Evolutionary conservation across 2,888 invertebrate species (phyloP), one percentile per base, ranked within the genome.

Genomic region (Troilus luridus): DNA sequence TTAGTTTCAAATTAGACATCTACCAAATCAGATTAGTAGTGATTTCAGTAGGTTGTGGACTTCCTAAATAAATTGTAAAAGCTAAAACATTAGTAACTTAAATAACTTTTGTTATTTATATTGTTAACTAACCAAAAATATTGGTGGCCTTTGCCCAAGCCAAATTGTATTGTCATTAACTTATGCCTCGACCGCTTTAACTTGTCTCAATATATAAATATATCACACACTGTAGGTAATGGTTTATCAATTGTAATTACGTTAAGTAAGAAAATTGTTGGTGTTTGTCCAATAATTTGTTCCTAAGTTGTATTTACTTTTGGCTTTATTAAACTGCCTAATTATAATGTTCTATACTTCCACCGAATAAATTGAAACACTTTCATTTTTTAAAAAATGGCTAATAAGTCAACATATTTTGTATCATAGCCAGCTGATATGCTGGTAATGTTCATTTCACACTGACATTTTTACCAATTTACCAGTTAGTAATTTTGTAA

Each of bases 301-400:
- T 90, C 90, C 90, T 90, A 90, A 77, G 58, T 77, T 90, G 90
- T 90, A 90, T 21, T 54, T 89, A 81, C n/a, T 67, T 81, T n/a
- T 89, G 41, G 19, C 56, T 90, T 67, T 58, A 60, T 59, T 24
- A 89, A 72, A 24, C 10, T 89, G 89, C 54, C 89, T 89, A 90
- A 64, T 58, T 90, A 27, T 81, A 60, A 67, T 88, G 60, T 54
- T 19, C 62, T 62, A 12, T 64, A 19, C n/a, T 88, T 19, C 59
- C 41, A 27, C 72, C 90, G 90, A 90, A 90, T 90, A 90, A 90
- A 90, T 90, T 90, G 90, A 90, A 90, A 90, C 90, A 90, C 41
- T n/a, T 90, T 77, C 67, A 59, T 88, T 54, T 19, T 72, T 89
- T 27, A 0, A 11, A 17, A 85, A 77, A 77, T 77, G 11, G 41